These are phyloP conservation scores for Atta colombica DNA, from an alignment of 1,140 invertebrate genomes.

Conservation along the genomic window DNA sequence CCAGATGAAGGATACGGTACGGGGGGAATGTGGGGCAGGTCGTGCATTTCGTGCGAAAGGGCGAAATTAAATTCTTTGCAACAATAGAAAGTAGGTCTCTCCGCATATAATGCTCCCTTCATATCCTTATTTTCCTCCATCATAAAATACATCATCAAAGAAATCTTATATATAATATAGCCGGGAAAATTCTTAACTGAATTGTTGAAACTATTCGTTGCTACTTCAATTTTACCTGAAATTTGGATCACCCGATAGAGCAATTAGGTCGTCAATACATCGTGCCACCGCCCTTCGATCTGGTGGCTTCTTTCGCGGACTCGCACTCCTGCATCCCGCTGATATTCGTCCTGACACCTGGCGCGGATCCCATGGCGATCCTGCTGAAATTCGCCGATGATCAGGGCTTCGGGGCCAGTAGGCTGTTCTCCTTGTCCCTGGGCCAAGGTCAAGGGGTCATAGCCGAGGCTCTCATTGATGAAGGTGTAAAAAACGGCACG, in stretches of 20 bases:
- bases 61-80: conserved; percentile 28
- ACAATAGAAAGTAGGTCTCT: neutral
- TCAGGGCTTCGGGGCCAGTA: conserved; percentile 93
- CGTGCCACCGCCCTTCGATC: conserved; percentile 96
- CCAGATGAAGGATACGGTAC: neutral
- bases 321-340: conserved; percentile 94
- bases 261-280: conserved; percentile 91
- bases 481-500: conserved; percentile 93
- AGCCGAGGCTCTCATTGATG: conserved; percentile 94
- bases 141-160: neutral
- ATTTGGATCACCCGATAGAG: conserved; percentile 73
- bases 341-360: conserved; percentile 96
- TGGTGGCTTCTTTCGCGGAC: conserved; percentile 93
- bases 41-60: neutral
- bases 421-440: conserved; percentile 94
- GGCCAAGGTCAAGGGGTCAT: conserved; percentile 98
- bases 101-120: neutral
- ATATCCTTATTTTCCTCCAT: neutral
- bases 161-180: neutral
- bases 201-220: neutral
- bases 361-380: conserved; percentile 95
- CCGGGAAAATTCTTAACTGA: neutral
- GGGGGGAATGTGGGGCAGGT: neutral
- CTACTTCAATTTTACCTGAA: neutral
- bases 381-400: conserved; percentile 96